These are phyloP conservation scores for Nephrotoma flavescens DNA, from an alignment of 2,888 invertebrate genomes.

Conservation along the genomic window DNA sequence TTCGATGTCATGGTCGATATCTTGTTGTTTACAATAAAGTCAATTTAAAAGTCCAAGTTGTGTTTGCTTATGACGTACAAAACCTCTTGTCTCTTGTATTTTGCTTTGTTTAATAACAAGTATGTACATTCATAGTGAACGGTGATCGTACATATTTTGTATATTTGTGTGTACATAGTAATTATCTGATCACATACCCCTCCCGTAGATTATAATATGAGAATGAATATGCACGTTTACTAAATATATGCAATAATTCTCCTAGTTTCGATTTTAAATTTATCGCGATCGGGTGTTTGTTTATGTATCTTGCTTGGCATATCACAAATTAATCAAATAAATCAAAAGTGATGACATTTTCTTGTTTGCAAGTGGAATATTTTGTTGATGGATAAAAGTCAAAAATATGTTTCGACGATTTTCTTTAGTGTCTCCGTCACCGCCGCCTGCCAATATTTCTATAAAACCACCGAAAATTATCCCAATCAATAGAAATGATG, in stretches of 20 bases:
- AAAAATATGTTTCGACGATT: conserved; percentile 28
- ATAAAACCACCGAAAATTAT: conserved; percentile 16
- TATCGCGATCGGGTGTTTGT: background rate
- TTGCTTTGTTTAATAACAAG: background rate
- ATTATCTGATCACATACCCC: background rate
- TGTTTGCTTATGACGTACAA: background rate
- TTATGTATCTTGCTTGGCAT: background rate
- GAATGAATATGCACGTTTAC: background rate
- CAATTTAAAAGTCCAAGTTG: background rate
- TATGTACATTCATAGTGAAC: background rate
- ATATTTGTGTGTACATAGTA: background rate
- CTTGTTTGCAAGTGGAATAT: background rate
- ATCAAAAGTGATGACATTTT: background rate
- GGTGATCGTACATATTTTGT: background rate
- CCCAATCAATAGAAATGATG: conserved; percentile 6
- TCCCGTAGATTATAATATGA: background rate
- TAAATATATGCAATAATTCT: background rate
- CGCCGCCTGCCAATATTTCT: conserved; percentile 19
- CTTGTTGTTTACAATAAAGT: background rate
- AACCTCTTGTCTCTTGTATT: background rate
- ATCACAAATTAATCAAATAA: background rate
- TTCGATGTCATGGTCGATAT: background rate
- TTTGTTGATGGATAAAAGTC: background rate
- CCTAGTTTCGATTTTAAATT: background rate
- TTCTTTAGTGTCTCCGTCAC: conserved; percentile 27